Percentiles rank a stretch among this genome's conserved stretches.
Conservation (phyloP, 2,113 vertebrate species). For the Eublepharis macularius region DNA sequence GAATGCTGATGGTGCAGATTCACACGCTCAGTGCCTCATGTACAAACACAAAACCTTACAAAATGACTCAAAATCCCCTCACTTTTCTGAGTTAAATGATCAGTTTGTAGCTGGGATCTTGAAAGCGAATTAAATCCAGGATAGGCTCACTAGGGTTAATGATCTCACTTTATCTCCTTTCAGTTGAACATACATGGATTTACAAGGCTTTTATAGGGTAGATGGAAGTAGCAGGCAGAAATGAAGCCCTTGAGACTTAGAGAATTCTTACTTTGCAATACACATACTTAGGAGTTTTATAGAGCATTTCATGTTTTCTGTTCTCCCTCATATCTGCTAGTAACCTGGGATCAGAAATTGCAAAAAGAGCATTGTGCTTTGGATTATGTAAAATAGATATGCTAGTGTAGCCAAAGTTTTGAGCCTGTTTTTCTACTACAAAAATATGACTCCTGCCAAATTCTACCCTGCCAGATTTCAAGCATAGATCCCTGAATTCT, state of each 20-base stretch:
- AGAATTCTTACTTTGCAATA: background rate
- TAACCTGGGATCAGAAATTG: background rate
- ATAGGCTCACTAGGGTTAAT: background rate
- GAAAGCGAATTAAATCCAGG: background rate
- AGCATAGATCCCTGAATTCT: background rate
- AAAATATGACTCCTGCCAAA: background rate
- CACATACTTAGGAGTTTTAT: conserved; percentile 1
- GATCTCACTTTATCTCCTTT: background rate
- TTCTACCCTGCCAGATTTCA: background rate
- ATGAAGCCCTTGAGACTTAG: background rate
- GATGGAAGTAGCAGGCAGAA: background rate
- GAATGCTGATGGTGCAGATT: background rate
- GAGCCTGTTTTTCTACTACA: background rate
- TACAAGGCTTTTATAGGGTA: background rate
- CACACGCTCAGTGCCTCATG: background rate
- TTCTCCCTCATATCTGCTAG: background rate
- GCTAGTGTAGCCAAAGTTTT: background rate
- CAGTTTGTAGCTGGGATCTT: background rate
- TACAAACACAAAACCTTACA: background rate
- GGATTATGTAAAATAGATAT: background rate
- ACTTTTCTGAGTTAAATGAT: conserved; percentile 1
- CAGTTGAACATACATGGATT: background rate
- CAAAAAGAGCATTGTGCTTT: background rate
- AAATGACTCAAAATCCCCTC: background rate
- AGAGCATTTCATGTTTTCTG: background rate